Evolutionary conservation across 2,797 vertebrate genomes (phyloP).

Genomic region (Typhlichthys subterraneus): DNA sequence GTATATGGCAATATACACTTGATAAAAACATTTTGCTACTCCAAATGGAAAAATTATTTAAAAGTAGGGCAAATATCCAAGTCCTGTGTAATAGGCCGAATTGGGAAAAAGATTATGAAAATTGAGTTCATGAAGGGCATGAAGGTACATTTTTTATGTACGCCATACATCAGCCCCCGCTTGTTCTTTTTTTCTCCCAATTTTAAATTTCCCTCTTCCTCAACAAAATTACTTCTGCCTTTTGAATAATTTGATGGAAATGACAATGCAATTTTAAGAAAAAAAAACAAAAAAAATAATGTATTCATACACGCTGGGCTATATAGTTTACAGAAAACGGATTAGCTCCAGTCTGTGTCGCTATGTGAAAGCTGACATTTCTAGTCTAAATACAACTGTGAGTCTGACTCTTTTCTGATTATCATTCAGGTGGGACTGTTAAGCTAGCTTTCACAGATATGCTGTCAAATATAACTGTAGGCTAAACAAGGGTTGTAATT

Average conservation of each 20-base stretch:
- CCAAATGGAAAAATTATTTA: not conserved
- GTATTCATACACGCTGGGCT: slow-evolving; percentile 53
- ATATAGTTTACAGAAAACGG: slow-evolving; percentile 32
- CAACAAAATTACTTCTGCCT: slow-evolving; percentile 26
- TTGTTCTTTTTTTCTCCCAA: not conserved
- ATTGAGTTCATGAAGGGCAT: not conserved
- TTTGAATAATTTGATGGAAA: slow-evolving; percentile 22
- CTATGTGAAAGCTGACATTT: slow-evolving; percentile 63
- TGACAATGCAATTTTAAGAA: slow-evolving; percentile 46
- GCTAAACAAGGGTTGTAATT: not conserved
- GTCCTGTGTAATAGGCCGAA: not conserved
- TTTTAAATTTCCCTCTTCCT: not conserved
- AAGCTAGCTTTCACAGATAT: slow-evolving; percentile 25
- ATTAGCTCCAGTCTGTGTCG: slow-evolving; percentile 52
- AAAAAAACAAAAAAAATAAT: slow-evolving; percentile 20
- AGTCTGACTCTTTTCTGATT: slow-evolving; percentile 49
- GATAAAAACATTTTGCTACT: no score
- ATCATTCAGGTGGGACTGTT: slow-evolving; percentile 18
- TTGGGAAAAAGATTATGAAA: not conserved
- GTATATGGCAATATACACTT: no score
- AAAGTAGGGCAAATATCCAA: not conserved
- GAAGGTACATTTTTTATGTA: not conserved
- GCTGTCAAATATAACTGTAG: slow-evolving; percentile 33
- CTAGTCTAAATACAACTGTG: slow-evolving; percentile 56
- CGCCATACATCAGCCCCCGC: not conserved